Percentiles rank a stretch among this genome's conserved stretches.
These are phyloP conservation scores for Leptopilina clavipes DNA, from an alignment of 1,140 invertebrate species.

Conservation along the genomic window DNA sequence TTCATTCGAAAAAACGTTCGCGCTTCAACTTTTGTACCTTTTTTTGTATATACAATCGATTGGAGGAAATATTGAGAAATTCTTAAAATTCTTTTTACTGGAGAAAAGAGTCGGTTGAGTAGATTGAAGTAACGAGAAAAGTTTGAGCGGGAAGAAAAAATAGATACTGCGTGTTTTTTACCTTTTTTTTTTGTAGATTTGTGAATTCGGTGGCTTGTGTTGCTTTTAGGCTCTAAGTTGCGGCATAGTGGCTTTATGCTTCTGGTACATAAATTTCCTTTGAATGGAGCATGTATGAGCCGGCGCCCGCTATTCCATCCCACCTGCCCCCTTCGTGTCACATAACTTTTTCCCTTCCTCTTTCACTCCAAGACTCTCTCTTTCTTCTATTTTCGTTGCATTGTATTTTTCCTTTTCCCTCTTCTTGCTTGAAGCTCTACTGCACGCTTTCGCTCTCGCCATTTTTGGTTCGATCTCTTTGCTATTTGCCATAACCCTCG, in stretches of 20 bases:
- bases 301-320: constrained; percentile 56
- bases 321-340: constrained; percentile 52
- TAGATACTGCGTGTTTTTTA: neutral
- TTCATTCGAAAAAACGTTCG: too few species aligned
- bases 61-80: too few species aligned
- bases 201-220: constrained; percentile 56
- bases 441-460: neutral
- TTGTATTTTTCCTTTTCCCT: constrained; percentile 34
- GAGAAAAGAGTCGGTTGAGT: too few species aligned
- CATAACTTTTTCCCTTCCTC: constrained; percentile 45
- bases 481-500: neutral
- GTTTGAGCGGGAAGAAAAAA: too few species aligned
- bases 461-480: constrained; percentile 20
- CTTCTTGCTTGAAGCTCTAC: neutral
- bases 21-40: too few species aligned
- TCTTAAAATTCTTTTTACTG: too few species aligned
- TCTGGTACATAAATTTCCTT: constrained; percentile 65
- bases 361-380: neutral
- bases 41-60: too few species aligned
- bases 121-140: too few species aligned
- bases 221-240: constrained; percentile 47
- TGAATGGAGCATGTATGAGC: constrained; percentile 61
- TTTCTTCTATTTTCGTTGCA: neutral
- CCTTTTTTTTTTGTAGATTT: constrained; percentile 40
- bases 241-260: constrained; percentile 60